Evolutionary conservation across 2,797 vertebrate genomes (phyloP), one percentile per base, ranked within the genome.

Genomic region (Schizopygopsis malacanthus): DNA sequence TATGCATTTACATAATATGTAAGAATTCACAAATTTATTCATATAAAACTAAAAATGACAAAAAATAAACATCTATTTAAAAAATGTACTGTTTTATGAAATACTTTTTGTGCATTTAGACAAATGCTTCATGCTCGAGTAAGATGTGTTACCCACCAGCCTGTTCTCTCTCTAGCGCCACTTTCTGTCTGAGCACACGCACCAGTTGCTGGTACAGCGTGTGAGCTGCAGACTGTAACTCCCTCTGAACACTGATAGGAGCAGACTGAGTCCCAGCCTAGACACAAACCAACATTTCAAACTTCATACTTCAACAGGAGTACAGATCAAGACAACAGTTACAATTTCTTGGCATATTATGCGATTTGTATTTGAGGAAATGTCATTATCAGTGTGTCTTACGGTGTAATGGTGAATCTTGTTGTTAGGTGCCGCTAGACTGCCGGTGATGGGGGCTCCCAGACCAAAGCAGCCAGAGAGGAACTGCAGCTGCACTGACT

Each of bases 401-500:
- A 96, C 96, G 82, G 92, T 94, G 90, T 96, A 96, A 92, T 96
- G 96, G 85, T 95, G 92, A 81, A 92, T 91, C 76, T 95, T 94
- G 50, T 95, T 95, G 86, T 91, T 88, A 82, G 90, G 86, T 39
- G 90, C 93, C 12, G 91, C 84, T 78, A 90, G 89, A 82, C 92
- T 91, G 54, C 90, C 89, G 20, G 94, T 92, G 52, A 92, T 93
- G 63, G 95, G 93, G 25, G 93, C 93, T 86, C 94, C 95, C 80
- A 96, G 91, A 43, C 91, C 91, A 37, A 96, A 96, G 89, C 96
- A 96, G 67, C 96, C 96, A 2, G 94, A 95, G 25, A 96, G 93
- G 79, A 96, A 96, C 88, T 96, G 96, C 52, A 96, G 94, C 91
- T 96, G 96, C 88, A 95, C 95, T 0, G 96, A 96, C 91, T 95